Conservation (phyloP, 2,113 vertebrate species). For the Corvus moneduloides region DNA sequence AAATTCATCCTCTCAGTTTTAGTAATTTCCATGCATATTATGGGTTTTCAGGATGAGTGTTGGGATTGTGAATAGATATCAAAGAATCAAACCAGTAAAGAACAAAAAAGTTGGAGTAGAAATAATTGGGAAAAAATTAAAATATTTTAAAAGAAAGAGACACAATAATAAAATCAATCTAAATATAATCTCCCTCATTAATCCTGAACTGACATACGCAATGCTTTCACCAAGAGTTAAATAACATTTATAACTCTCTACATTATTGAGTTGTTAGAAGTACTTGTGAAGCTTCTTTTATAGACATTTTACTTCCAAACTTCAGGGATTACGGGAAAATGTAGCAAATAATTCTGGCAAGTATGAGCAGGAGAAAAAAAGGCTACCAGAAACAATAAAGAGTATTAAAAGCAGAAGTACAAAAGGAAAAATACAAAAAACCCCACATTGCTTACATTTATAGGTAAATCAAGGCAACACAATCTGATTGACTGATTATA, state of each 20-base stretch:
- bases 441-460: rapidly evolving
- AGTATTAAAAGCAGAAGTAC: not conserved
- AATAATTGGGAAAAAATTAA: not conserved
- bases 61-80: not conserved
- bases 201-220: not conserved
- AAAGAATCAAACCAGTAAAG: not conserved
- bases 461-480: not conserved
- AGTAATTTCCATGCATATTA: not conserved
- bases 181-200: not conserved
- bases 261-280: not conserved
- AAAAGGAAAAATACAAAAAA: not conserved
- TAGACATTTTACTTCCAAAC: not conserved
- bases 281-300: not conserved
- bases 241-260: not conserved
- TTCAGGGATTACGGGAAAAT: not conserved
- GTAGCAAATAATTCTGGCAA: not conserved
- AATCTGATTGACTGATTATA: not conserved
- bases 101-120: not conserved
- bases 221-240: not conserved
- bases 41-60: not conserved
- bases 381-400: not conserved
- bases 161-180: not conserved
- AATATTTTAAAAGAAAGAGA: not conserved
- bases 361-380: not conserved
- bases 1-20: not conserved